Evolutionary conservation across 2,113 vertebrate species (phyloP).

Genomic region (pig (Sus scrofa)): T2T-Sscrofa CM000822.6:78119001-78119500

Average conservation of each 20-base stretch:
- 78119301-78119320: background rate
- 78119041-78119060: no score
- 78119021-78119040: no score
- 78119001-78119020: no score
- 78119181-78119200: background rate
- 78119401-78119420: background rate
- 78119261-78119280: no score
- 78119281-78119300: background rate
- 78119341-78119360: background rate
- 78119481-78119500: no score
- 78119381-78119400: background rate
- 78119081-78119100: rapidly evolving
- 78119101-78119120: background rate
- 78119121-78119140: background rate
- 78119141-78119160: background rate
- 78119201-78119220: background rate
- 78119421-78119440: no score
- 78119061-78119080: background rate
- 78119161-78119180: no score
- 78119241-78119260: rapidly evolving
- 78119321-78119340: background rate
- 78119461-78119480: no score
- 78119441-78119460: no score
- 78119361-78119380: background rate
- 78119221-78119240: background rate